Evolutionary conservation across 2,113 vertebrate genomes (phyloP).

Genomic region (Brachyhypopomus gauderio): DNA sequence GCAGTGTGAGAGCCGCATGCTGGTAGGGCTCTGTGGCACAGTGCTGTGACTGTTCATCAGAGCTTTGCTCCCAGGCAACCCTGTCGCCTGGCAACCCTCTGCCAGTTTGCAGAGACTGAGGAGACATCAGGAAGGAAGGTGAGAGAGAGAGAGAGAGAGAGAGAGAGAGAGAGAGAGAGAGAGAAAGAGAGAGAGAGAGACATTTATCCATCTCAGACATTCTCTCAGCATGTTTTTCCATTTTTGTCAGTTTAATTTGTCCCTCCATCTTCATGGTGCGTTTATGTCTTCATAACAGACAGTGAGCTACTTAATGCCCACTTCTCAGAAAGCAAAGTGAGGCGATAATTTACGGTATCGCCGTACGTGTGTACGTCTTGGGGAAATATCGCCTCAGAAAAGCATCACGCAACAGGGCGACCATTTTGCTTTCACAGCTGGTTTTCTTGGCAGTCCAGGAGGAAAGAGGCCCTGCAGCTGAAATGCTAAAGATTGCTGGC

Average conservation of each 20-base stretch:
- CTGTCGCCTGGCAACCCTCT: slow-evolving; percentile 75
- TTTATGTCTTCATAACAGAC: slow-evolving; percentile 6
- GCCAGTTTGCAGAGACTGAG: slow-evolving; percentile 57
- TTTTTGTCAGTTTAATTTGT: neutral
- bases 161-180: slow-evolving; percentile 52
- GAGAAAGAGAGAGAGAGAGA: slow-evolving; percentile 51
- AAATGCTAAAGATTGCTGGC: slow-evolving; percentile 8
- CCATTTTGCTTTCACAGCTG: neutral
- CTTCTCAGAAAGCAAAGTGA: neutral
- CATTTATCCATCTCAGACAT: slow-evolving; percentile 8
- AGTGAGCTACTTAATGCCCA: neutral
- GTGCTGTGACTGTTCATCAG: slow-evolving; percentile 70
- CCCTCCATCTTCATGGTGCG: neutral
- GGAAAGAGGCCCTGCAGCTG: neutral
- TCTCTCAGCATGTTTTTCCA: neutral
- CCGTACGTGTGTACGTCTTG: neutral
- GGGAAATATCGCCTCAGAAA: neutral
- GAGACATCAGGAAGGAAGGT: slow-evolving; percentile 54
- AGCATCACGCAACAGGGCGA: neutral
- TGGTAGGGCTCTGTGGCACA: slow-evolving; percentile 52
- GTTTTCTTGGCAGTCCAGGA: neutral
- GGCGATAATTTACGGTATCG: neutral
- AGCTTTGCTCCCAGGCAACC: slow-evolving; percentile 71
- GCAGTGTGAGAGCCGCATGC: neutral
- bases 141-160: slow-evolving; percentile 44